Percentiles rank a stretch among this genome's conserved stretches.
phyloP scores from a whole-genome alignment of 2,797 vertebrate genomes.

The Cynodonichthys magdalenae region DNA sequence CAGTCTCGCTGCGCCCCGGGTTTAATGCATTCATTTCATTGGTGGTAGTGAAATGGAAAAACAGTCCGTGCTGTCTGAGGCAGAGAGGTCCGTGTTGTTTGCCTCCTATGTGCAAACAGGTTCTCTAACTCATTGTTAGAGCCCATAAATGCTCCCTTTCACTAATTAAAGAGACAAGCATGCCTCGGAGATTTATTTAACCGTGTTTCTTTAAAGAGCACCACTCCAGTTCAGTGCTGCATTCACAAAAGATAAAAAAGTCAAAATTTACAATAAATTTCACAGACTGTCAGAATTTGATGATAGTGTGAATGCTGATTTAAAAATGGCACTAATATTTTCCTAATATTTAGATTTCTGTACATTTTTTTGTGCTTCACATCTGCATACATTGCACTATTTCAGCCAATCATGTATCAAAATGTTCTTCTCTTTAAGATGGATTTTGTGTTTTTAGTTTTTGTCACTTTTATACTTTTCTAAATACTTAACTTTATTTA shows the following conservation, averaged over 20 bases:
- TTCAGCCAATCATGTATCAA: too few relatives aligned
- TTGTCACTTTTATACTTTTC: too few relatives aligned
- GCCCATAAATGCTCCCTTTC: constrained; percentile 12
- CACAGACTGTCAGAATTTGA: neutral
- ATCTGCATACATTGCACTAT: too few relatives aligned
- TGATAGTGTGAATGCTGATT: neutral
- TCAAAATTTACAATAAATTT: neutral
- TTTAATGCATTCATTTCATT: constrained; percentile 64
- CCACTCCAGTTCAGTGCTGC: neutral
- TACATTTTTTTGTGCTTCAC: too few relatives aligned
- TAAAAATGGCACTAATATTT: too few relatives aligned
- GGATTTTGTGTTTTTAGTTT: too few relatives aligned
- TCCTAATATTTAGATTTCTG: too few relatives aligned
- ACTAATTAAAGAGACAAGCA: constrained; percentile 16
- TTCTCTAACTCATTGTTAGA: constrained; percentile 27
- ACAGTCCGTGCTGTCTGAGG: constrained; percentile 39
- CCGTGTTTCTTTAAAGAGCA: constrained; percentile 4
- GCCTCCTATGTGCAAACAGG: constrained; percentile 38
- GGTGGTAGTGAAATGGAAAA: constrained; percentile 62
- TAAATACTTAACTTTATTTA: too few relatives aligned
- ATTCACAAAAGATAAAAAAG: too few relatives aligned
- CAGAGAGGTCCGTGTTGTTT: constrained; percentile 43
- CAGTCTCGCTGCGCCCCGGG: constrained; percentile 67
- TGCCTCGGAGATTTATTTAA: constrained; percentile 14
- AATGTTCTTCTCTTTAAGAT: too few relatives aligned